Conservation (phyloP, 2,113 vertebrate genomes). For the Pteropus alecto region DNA sequence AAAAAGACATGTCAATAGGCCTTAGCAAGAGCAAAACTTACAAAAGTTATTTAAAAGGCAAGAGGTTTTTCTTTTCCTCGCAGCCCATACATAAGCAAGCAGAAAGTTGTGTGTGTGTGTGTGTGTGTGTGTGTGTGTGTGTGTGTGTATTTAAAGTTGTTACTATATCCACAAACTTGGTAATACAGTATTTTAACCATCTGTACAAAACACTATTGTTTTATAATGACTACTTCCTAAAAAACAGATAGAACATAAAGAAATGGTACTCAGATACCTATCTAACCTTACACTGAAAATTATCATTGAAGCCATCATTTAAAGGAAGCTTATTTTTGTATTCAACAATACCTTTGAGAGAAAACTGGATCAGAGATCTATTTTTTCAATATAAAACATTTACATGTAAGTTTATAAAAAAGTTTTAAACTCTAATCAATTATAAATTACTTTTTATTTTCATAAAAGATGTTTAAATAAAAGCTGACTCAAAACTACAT, state of each 20-base stretch:
- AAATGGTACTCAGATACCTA: background rate
- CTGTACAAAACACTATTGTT: background rate
- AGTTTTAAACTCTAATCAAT: constrained; percentile 3
- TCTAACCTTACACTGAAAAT: background rate
- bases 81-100: background rate
- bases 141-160: background rate
- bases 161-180: background rate
- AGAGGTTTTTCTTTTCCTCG: background rate
- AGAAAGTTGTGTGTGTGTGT: background rate
- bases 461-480: background rate
- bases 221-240: background rate
- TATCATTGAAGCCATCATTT: background rate
- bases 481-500: background rate
- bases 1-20: background rate
- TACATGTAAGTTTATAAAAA: background rate
- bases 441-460: background rate
- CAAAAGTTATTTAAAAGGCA: background rate
- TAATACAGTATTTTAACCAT: background rate
- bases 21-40: background rate
- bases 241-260: background rate
- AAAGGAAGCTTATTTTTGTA: constrained; percentile 9
- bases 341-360: background rate
- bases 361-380: background rate
- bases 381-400: background rate
- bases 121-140: background rate